Base-by-base conservation (phyloP, 2,888 invertebrate genomes). In the Sipha maydis region DNA sequence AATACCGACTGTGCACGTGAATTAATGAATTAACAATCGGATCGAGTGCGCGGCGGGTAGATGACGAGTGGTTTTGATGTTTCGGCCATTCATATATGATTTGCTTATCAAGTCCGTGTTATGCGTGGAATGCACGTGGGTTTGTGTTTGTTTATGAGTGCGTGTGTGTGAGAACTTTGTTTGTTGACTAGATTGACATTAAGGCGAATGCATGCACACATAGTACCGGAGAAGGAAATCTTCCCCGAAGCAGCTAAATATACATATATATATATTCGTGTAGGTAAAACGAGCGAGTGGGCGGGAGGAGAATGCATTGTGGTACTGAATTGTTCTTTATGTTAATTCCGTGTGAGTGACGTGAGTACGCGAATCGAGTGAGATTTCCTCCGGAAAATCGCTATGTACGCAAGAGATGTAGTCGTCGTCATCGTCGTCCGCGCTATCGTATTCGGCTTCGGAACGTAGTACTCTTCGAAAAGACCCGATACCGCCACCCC, bases 311-410 rank as follows among this genome's bases (percentile, higher is more conserved):
- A 69, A 69, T 9, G 28, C 75, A 34, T 75, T 5, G 41, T 54
- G n/a, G 48, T 28, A 82, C 34, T 56, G 83, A 54, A 73, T 83
- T 21, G 73, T 73, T 83, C 41, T 73, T 83, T 83, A 83, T 73
- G 83, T 34, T 83, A 83, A 83, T 83, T 73, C 83, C 61, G 19
- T 38, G 80, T 67, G 80, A 80, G 80, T 80, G 80, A 67, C 80
- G n/a, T 80, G 1, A 11, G 34, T 34, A 4, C 34, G n/a, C 61
- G 17, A 31, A n/a, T 3, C n/a, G n/a, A 19, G n/a, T 38, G n/a
- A 3, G 61, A 19, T 80, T 80, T 80, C 34, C 61, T 38, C 11
- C 80, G 54, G 38, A 38, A n/a, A 25, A 34, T 38, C 34, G 69
- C 28, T 69, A 8, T 61, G 8, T 61, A 3, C 69, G 69, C 69